These are phyloP conservation scores for Uromys caudimaculatus DNA, from an alignment of 2,797 vertebrate genomes.

Conservation along the genomic window DNA sequence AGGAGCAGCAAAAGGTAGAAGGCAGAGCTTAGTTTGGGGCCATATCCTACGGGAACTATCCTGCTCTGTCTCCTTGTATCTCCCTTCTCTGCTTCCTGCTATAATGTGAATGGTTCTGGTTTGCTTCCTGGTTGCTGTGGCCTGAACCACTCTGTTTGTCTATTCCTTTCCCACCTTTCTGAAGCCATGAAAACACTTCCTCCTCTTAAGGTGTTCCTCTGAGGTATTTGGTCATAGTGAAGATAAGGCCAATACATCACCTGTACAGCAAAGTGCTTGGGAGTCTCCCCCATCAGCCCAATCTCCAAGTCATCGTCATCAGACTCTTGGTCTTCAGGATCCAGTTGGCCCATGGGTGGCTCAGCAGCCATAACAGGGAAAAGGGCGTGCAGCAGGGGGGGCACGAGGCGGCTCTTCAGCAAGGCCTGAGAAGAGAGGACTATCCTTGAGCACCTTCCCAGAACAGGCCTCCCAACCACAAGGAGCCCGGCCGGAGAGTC, in stretches of 20 bases:
- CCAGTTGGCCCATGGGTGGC: slow-evolving; percentile 91
- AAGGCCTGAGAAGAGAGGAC: slow-evolving; percentile 87
- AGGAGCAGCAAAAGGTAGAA: not conserved
- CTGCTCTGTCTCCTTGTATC: not conserved
- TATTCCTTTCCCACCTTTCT: not conserved
- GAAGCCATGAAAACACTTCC: not conserved
- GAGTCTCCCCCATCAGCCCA: slow-evolving; percentile 81
- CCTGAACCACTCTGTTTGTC: not conserved
- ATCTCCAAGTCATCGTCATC: slow-evolving; percentile 85
- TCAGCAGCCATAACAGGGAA: slow-evolving; percentile 92
- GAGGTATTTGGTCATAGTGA: not conserved
- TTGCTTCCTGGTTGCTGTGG: not conserved
- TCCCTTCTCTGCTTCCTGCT: not conserved
- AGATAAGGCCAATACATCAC: slow-evolving; percentile 56
- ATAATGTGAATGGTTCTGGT: not conserved
- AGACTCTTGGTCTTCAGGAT: slow-evolving; percentile 93
- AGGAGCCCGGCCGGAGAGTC: not conserved
- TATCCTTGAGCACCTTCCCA: not conserved
- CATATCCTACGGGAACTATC: not conserved
- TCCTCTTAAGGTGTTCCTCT: too few species aligned
- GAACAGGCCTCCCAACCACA: slow-evolving; percentile 7
- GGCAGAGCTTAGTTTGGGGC: not conserved
- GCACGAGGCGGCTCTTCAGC: slow-evolving; percentile 92
- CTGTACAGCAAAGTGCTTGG: slow-evolving; percentile 87
- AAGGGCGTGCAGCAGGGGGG: slow-evolving; percentile 90